These are phyloP conservation scores for Girardinichthys multiradiatus DNA, from an alignment of 2,113 vertebrate species.

Conservation along the genomic window DNA sequence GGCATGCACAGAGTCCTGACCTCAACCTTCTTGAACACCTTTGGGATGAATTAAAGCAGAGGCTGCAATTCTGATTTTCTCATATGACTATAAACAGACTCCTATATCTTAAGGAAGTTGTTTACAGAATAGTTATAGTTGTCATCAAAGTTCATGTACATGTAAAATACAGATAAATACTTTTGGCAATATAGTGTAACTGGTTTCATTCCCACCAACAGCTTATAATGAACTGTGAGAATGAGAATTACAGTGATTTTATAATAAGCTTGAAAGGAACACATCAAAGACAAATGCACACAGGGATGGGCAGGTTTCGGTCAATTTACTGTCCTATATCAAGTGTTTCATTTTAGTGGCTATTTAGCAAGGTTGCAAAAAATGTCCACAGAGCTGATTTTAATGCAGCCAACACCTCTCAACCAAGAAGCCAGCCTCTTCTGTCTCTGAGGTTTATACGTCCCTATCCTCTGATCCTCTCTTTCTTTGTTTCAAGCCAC, in stretches of 20 bases:
- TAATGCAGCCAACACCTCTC: slow-evolving; percentile 28
- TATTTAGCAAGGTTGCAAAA: slow-evolving; percentile 12
- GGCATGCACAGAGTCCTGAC: too few relatives aligned
- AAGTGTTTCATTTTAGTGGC: slow-evolving; percentile 7
- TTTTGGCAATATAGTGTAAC: too few relatives aligned
- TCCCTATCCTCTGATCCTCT: slow-evolving; percentile 47
- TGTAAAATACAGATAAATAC: too few relatives aligned
- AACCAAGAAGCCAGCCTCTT: slow-evolving; percentile 2
- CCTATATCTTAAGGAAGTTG: too few relatives aligned
- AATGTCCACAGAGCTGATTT: slow-evolving; percentile 9
- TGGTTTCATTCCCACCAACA: slow-evolving; percentile 32
- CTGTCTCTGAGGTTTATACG: slow-evolving; percentile 22
- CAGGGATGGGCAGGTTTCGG: slow-evolving; percentile 22
- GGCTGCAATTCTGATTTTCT: too few relatives aligned
- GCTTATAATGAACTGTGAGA: slow-evolving; percentile 15
- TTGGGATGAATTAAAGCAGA: too few relatives aligned
- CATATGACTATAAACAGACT: too few relatives aligned
- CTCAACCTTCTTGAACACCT: too few relatives aligned
- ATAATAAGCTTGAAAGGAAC: slow-evolving; percentile 25
- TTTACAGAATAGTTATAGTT: too few relatives aligned
- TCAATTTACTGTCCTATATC: slow-evolving; percentile 18
- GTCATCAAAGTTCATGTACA: too few relatives aligned
- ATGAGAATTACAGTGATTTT: slow-evolving; percentile 13
- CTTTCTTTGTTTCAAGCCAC: slow-evolving; percentile 33
- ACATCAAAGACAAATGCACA: slow-evolving; percentile 13